Evolutionary conservation across 2,888 invertebrate genomes (phyloP), one percentile per base, ranked within the genome.

Genomic region (Cheilosia vulpina): DNA sequence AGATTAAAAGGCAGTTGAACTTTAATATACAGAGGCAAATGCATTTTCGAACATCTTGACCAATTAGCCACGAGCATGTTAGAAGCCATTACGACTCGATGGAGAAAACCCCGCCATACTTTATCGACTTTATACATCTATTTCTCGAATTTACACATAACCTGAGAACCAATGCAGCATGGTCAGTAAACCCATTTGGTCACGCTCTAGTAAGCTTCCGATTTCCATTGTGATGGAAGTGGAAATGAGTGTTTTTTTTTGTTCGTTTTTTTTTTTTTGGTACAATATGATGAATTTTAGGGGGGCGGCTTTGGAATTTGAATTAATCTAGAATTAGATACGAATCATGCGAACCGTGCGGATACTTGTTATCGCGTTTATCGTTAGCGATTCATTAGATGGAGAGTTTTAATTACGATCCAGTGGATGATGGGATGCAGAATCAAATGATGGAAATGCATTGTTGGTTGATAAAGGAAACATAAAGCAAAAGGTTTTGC

Each of bases 121-220:
- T 58, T 27, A 71, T 73, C 66, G 19, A 24, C 27, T 21, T 60
- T 41, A 43, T 21, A 24, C 34, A 73, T 68, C 63, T 68, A 47
- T 76, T 69, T 31, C 31, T 78, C 75, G 21, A 24, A 34, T 62
- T 31, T 72, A 53, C 62, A 75, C 45, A 47, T 38, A 62, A 31
- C 43, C 27, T 34, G 69, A 69, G 62, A 78, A 55, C 34, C 73
- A 78, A 41, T 63, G 73, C 66, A 72, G 63, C 58, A 34, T 69
- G 79, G 83, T 69, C 68, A 79, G 69, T 53, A 63, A 65, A 58
- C 57, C 21, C 52, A 60, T 57, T 73, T 60, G 81, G 90, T 87
- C 88, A 87, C 89, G 91, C 92, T 91, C 91, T 91, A 90, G 87
- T 91, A 91, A 90, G 88, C 88, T 89, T 88, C 87, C 87, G 88